Conservation (phyloP, 1,140 invertebrate genomes). For the Sitobion miscanthi region DNA sequence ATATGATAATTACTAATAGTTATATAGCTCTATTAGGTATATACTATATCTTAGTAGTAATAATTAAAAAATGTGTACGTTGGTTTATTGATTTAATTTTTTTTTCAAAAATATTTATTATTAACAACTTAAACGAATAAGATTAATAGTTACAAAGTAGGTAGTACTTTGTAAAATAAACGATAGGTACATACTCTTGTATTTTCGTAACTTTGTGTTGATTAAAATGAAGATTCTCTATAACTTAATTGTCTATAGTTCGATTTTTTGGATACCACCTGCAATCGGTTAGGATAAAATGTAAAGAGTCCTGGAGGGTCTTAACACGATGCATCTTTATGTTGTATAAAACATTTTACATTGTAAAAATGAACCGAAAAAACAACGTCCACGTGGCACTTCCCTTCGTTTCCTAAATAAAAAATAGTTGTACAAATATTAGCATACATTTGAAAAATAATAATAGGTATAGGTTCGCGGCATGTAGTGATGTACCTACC, state of each 20-base stretch:
- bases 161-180: neutral
- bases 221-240: neutral
- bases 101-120: neutral
- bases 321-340: neutral
- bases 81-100: neutral
- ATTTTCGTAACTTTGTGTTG: neutral
- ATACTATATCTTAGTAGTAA: neutral
- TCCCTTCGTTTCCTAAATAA: too few relatives aligned
- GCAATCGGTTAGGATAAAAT: neutral
- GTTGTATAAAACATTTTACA: neutral
- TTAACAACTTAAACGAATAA: neutral
- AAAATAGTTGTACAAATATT: too few relatives aligned
- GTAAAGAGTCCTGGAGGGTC: neutral
- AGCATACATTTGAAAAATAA: too few relatives aligned
- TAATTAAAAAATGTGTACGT: neutral
- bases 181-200: neutral
- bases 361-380: neutral
- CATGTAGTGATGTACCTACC: neutral
- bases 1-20: neutral
- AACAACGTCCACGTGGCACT: neutral
- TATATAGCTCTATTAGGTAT: neutral
- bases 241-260: neutral
- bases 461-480: too few relatives aligned
- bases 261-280: neutral
- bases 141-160: neutral